Percentiles rank a stretch among this genome's conserved stretches.
These are phyloP conservation scores for Erythrocercus mccallii DNA, from an alignment of 2,113 vertebrate species.

Conservation along the genomic window DNA sequence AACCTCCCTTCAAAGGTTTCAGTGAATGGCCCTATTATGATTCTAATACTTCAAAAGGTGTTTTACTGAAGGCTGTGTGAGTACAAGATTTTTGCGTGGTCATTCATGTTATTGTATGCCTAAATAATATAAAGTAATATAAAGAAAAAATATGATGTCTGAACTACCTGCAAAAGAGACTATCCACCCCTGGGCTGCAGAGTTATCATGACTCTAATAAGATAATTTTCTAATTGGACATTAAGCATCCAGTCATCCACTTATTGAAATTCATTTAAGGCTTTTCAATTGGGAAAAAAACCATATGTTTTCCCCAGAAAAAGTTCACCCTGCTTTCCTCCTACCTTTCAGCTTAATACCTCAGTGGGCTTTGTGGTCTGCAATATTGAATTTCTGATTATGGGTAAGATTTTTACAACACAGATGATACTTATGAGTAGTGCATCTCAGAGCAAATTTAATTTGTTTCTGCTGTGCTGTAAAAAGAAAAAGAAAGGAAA, in stretches of 20 bases:
- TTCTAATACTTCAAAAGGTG: not conserved
- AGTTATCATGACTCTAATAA: not conserved
- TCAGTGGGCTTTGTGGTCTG: not conserved
- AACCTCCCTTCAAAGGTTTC: not conserved
- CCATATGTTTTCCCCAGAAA: not conserved
- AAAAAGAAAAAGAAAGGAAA: not conserved
- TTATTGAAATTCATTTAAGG: not conserved
- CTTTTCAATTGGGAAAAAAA: not conserved
- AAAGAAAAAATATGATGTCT: not conserved
- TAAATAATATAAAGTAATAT: not conserved
- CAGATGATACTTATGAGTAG: not conserved
- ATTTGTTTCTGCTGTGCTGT: not conserved
- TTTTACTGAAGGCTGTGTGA: not conserved
- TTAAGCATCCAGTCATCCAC: not conserved
- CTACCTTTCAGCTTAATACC: not conserved
- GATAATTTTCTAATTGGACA: not conserved
- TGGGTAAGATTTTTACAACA: not conserved
- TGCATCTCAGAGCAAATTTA: not conserved
- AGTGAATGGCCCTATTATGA: rapidly evolving
- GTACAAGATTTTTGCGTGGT: not conserved
- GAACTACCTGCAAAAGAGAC: not conserved
- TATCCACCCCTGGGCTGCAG: not conserved
- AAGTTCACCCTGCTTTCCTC: not conserved
- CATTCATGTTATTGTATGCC: not conserved
- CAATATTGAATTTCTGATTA: conserved; percentile 34